Evolutionary conservation across 2,113 vertebrate genomes (phyloP), one percentile per base, ranked within the genome.

Genomic region (Oenanthe melanoleuca): DNA sequence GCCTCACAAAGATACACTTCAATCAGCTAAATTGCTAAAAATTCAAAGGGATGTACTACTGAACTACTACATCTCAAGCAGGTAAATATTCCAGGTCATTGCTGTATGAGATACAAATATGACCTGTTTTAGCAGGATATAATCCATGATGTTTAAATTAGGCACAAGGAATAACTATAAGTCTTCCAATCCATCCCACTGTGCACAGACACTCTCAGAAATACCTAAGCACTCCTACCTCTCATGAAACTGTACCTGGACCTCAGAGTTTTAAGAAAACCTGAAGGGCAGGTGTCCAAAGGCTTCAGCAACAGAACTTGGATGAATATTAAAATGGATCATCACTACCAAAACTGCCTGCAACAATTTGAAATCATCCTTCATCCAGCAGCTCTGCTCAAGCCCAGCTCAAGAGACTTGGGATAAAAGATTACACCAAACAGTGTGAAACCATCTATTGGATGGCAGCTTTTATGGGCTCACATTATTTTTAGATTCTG

Each of bases 371-470:
- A 96, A 86, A 66, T 34, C 82, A 71, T 47, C 64, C 47, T 83
- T 93, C 47, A 72, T 20, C 55, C 82, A 88, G 64, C 37, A 96
- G 80, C 74, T 66, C 44, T 66, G 29, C 80, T 88, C 77, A 49
- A 69, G 53, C 47, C 72, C 77, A 64, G 44, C 34, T 91, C 80
- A 74, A 84, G 60, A 91, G 67, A 74, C 60, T 71, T 0, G 0
- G 47, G 80, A 83, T 64, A 73, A 83, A 92, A 74, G 75, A 84
- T 14, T 71, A 74, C 75, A 92, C 83, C 91, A 74, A 74, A 26
- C 77, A 84, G 80, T 31, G 64, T 80, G 95, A 94, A 92, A 67
- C 88, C 94, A 95, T 94, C 95, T 96, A 88, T 94, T 69, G 57
- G 80, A 80, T 71, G 86, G 72, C 92, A 94, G 92, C 69, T 80